phyloP scores from a whole-genome alignment of 1,140 invertebrate genomes.

The Littorina saxatilis region DNA sequence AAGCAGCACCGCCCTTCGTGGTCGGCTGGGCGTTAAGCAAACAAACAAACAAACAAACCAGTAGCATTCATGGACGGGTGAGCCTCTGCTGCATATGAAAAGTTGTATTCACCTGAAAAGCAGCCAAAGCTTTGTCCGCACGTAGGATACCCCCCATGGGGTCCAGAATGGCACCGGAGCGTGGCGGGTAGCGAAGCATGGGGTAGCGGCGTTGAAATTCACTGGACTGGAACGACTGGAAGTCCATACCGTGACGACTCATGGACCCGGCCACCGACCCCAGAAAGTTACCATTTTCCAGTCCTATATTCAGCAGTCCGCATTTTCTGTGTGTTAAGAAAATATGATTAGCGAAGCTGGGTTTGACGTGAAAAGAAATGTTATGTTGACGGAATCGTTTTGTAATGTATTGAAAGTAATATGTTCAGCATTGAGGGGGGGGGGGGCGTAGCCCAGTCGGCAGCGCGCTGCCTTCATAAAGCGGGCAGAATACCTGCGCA shows the following conservation, averaged over 20 bases:
- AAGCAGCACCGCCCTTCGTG: too few species aligned
- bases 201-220: conserved; percentile 54
- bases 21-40: too few species aligned
- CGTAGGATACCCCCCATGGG: conserved; percentile 65
- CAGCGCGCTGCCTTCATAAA: too few species aligned
- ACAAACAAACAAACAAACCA: too few species aligned
- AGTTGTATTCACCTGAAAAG: conserved; percentile 70
- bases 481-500: too few species aligned
- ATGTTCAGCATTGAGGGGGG: too few species aligned
- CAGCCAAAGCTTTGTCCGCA: conserved; percentile 65
- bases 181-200: conserved; percentile 56
- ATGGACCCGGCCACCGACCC: conserved; percentile 37
- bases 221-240: conserved; percentile 29
- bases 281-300: conserved; percentile 35
- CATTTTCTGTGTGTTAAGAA: conserved; percentile 45
- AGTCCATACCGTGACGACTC: conserved; percentile 39
- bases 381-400: too few species aligned
- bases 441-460: too few species aligned
- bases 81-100: too few species aligned
- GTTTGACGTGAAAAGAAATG: too few species aligned
- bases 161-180: conserved; percentile 58
- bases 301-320: conserved; percentile 50
- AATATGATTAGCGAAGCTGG: neutral
- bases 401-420: too few species aligned
- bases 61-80: too few species aligned